Evolutionary conservation across 1,140 invertebrate genomes (phyloP).

Genomic region (Anastrepha obliqua): DNA sequence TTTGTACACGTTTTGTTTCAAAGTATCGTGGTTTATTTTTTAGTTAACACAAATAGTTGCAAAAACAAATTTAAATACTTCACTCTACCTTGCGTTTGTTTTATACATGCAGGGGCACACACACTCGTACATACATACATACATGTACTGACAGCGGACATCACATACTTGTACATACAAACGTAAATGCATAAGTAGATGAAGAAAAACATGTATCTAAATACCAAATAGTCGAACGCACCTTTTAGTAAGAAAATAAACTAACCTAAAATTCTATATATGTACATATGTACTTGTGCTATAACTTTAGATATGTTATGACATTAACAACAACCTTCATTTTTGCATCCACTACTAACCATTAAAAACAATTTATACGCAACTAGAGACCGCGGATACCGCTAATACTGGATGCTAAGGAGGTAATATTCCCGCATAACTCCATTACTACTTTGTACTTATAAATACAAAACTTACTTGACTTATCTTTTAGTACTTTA

Average conservation of each 20-base stretch:
- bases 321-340: not conserved
- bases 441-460: not conserved
- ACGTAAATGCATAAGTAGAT: not conserved
- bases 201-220: not conserved
- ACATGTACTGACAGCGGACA: constrained; percentile 26
- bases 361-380: not conserved
- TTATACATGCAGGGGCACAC: not conserved
- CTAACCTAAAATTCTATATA: constrained; percentile 1
- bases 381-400: constrained; percentile 68
- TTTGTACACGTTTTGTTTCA: constrained; percentile 36
- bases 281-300: not conserved
- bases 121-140: constrained; percentile 22
- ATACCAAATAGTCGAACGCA: not conserved
- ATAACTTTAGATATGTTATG: not conserved
- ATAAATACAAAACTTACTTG: not conserved
- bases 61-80: not conserved
- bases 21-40: constrained; percentile 28
- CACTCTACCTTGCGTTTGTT: not conserved
- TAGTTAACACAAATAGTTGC: constrained; percentile 28
- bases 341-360: constrained; percentile 1
- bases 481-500: not conserved
- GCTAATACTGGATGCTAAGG: constrained; percentile 68
- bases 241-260: not conserved
- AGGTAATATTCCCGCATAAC: constrained; percentile 63
- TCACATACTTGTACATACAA: constrained; percentile 8